These are phyloP conservation scores for Lasioglossum marginatum DNA, from an alignment of 2,888 invertebrate species.

Conservation along the genomic window DNA sequence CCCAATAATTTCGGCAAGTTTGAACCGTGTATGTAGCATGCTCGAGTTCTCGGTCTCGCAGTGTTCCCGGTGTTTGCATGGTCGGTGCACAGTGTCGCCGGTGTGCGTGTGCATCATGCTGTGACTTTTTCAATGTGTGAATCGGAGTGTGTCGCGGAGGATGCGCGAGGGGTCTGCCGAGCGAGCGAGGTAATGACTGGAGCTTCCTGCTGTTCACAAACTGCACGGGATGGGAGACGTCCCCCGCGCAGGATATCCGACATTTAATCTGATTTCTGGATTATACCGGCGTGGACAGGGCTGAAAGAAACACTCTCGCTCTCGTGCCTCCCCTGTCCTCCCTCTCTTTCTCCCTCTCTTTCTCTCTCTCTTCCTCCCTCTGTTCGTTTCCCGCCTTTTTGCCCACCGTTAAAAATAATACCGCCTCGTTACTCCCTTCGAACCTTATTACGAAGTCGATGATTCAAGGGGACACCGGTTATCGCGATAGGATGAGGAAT, in stretches of 20 bases:
- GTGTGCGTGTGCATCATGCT: slow-evolving; percentile 58
- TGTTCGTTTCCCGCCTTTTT: slow-evolving; percentile 5
- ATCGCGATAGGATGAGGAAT: slow-evolving; percentile 27
- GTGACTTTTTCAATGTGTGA: slow-evolving; percentile 76
- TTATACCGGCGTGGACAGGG: slow-evolving; percentile 79
- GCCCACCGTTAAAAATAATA: slow-evolving; percentile 53
- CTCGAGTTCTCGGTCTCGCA: slow-evolving; percentile 6
- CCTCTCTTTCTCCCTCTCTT: slow-evolving; percentile 21
- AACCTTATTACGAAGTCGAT: slow-evolving; percentile 21
- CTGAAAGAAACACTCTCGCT: slow-evolving; percentile 72
- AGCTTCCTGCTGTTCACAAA: slow-evolving; percentile 82
- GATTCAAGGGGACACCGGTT: slow-evolving; percentile 24
- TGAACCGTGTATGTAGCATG: neutral
- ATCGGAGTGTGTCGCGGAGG: slow-evolving; percentile 81
- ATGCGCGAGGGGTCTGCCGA: slow-evolving; percentile 79
- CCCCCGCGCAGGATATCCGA: slow-evolving; percentile 84
- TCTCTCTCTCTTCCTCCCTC: slow-evolving; percentile 36
- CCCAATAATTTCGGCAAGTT: too few relatives aligned
- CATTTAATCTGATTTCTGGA: slow-evolving; percentile 85
- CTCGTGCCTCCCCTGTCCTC: slow-evolving; percentile 40
- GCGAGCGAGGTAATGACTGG: slow-evolving; percentile 80
- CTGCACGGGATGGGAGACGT: slow-evolving; percentile 75
- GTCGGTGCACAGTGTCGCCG: slow-evolving; percentile 55
- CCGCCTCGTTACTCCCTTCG: slow-evolving; percentile 33
- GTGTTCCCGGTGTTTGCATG: slow-evolving; percentile 52